Base-by-base conservation (phyloP, 2,113 vertebrate species). In the Helogale parvula region DNA sequence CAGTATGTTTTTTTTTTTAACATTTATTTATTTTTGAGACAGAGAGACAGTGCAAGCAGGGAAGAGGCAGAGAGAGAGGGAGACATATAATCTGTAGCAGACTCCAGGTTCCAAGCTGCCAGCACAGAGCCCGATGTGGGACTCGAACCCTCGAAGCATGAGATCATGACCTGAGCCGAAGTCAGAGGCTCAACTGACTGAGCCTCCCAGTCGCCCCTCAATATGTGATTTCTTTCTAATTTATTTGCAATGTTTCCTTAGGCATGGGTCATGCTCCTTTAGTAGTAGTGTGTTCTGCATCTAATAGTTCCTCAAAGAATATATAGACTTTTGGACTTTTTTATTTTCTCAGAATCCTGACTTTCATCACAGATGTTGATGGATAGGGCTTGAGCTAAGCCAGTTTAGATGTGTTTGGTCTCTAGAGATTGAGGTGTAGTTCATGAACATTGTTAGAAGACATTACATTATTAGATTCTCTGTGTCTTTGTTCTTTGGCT, bases 401-500 rank as follows among this genome's bases (percentile, higher is more conserved):
- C 27, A 63, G 10, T 96, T 95, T 80, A 92, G 31, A 57, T 95
- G 13, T 81, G 1, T 92, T 17, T 95, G 12, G 11, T 92, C 21
- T 97, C 21, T 69, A 79, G 82, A 88, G 31, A 71, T n/a, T 71
- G 33, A 68, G 7, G 4, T 81, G 15, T 71, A 19, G 8, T 77
- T 6, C 31, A 71, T 93, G 63, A 82, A 9, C 66, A 89, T 85
- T 97, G 38, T 68, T 83, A 35, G 21, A 71, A 71, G 95, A 74
- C 7, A 80, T 88, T 71, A 31, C n/a, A 57, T 86, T 95, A 57
- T 87, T 92, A 88, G 17, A 76, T 96, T 93, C 38, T 47, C 23
- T 33, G 33, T 84, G 8, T 96, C 27, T 72, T 94, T 88, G 33
- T 88, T 90, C 23, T 10, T 93, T 95, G 50, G 13, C 47, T 94